Conservation (phyloP, 2,888 invertebrate genomes). For the Drosophila fungiperda region DNA sequence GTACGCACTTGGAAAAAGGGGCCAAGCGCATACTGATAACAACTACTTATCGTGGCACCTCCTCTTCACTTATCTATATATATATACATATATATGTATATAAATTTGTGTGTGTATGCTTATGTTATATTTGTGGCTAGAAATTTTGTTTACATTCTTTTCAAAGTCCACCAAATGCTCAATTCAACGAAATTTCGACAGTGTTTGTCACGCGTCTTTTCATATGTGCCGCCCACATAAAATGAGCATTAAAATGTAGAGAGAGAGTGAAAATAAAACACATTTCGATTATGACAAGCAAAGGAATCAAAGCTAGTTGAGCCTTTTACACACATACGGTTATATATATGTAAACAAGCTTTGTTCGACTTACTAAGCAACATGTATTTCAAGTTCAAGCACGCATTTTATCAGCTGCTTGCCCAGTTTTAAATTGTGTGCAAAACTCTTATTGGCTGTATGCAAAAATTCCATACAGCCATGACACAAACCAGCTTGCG, state of each 20-base stretch:
- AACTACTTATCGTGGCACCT: constrained; percentile 35
- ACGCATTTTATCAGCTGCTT: constrained; percentile 38
- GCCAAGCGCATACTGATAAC: constrained; percentile 64
- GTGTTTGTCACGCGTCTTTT: constrained; percentile 40
- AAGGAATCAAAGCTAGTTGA: constrained; percentile 24
- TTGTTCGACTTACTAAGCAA: constrained; percentile 28
- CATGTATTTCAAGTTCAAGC: constrained; percentile 69
- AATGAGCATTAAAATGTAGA: neutral
- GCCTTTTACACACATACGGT: neutral
- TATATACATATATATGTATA: constrained; percentile 21
- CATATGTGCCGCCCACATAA: constrained; percentile 39
- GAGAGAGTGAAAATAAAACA: constrained; percentile 7
- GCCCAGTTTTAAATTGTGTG: neutral
- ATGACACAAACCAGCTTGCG: constrained; percentile 47
- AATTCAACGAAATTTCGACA: constrained; percentile 24
- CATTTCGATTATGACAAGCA: constrained; percentile 4
- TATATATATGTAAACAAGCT: neutral
- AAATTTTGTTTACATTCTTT: constrained; percentile 63
- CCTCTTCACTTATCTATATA: constrained; percentile 36
- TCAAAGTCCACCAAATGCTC: constrained; percentile 55
- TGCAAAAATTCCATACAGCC: constrained; percentile 27
- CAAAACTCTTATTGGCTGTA: constrained; percentile 14
- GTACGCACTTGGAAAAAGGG: constrained; percentile 42
- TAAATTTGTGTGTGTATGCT: constrained; percentile 27
- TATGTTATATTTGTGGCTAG: constrained; percentile 18